Base-by-base conservation (phyloP, 2,888 invertebrate species). In the Hyposoter dolosus region DNA sequence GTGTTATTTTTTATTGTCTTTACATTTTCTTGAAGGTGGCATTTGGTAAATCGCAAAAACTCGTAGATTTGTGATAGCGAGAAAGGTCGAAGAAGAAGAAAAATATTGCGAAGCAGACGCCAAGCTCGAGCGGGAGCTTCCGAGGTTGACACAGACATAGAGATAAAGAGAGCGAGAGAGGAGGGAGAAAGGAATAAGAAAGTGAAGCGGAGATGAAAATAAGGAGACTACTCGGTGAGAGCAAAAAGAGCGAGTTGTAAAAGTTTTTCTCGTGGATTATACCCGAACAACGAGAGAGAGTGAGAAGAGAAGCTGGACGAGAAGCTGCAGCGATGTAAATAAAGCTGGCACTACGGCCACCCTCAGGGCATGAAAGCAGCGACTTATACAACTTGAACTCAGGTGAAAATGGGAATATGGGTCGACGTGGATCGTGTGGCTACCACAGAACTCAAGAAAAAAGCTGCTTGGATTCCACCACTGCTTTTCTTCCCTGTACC, bases 341-440 rank as follows among this genome's bases (percentile, higher is more conserved):
- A 85, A 83, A 83, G 76, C 71, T 75, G 43, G 71, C 75, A 76
- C 69, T 77, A 45, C 66, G 56, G 79, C 83, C 65, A 80, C 79
- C 76, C 83, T 80, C 60, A 47, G 72, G 83, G 76, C 79, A 83
- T 66, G 50, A 76, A 40, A 40, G 63, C 63, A 80, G 56, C 71
- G 75, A 85, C 85, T 83, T 85, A 80, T 72, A 80, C 80, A 85
- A 80, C 85, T 85, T 74, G 83, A 85, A 85, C 83, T 83, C 76
- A 83, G 79, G 76, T 79, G 72, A 83, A 74, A 85, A 85, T 82
- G 77, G 80, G 80, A 85, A 85, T 85, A 85, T 85, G 76, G 83
- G 83, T 85, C 85, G 80, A 76, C 79, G 47, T 50, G 47, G 80
- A 80, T 32, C 72, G 60, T 53, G 80, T 19, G 76, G 66, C 35